Conservation (phyloP, 2,113 vertebrate genomes). For the Cinclus mexicanus region DNA sequence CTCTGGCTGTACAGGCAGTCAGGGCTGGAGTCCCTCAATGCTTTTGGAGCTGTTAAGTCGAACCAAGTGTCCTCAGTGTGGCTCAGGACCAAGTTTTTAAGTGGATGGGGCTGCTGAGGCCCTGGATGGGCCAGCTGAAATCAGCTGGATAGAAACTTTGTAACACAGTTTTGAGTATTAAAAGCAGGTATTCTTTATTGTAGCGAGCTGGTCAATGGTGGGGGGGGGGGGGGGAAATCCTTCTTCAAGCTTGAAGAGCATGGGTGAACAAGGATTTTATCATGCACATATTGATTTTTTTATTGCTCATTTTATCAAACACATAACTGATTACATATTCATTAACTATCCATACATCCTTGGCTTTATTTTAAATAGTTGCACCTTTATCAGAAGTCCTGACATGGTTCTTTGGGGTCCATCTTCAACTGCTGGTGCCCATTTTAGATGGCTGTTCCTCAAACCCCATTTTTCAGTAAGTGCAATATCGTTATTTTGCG, state of each 20-base stretch:
- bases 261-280: neutral
- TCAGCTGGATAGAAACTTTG: neutral
- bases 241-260: neutral
- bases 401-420: neutral
- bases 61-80: neutral
- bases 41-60: rapidly evolving
- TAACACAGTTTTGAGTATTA: neutral
- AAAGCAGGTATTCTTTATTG: neutral
- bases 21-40: neutral
- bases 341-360: neutral
- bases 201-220: rapidly evolving
- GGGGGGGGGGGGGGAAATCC: rapidly evolving
- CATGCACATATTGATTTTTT: neutral
- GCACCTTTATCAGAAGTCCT: neutral
- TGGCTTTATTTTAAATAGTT: neutral
- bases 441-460: neutral
- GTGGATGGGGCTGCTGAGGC: neutral
- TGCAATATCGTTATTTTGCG: rapidly evolving
- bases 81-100: neutral
- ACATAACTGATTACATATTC: neutral
- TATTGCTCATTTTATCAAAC: no score
- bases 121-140: neutral
- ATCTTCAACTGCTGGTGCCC: neutral
- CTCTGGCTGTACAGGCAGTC: neutral
- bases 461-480: neutral